Conservation (phyloP, 2,797 vertebrate genomes). For the Thalassophryne amazonica region DNA sequence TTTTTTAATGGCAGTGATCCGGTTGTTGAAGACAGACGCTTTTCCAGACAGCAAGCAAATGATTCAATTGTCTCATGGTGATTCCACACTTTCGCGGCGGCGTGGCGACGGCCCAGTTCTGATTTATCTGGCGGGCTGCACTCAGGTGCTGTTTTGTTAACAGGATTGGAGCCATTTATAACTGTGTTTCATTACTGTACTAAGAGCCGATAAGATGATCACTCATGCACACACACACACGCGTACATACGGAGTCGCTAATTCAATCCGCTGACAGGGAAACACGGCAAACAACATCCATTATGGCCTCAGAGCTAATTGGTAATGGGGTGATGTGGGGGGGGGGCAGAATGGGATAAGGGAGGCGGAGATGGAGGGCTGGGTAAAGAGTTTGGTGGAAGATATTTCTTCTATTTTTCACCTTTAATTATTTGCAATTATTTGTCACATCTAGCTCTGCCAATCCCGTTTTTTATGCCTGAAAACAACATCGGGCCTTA, state of each 20-base stretch:
- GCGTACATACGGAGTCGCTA: constrained; percentile 65
- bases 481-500: constrained; percentile 15
- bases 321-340: constrained; percentile 51
- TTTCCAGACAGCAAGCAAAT: constrained; percentile 73
- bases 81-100: constrained; percentile 64
- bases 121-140: constrained; percentile 72
- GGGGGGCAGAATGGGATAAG: constrained; percentile 5
- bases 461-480: constrained; percentile 1
- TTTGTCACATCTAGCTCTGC: constrained; percentile 31
- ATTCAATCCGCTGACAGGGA: constrained; percentile 81
- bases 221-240: constrained; percentile 55
- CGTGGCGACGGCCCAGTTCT: constrained; percentile 58
- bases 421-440: constrained; percentile 34
- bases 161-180: constrained; percentile 80
- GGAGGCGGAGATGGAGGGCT: constrained; percentile 10
- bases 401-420: constrained; percentile 41
- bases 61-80: constrained; percentile 76
- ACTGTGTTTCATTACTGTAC: constrained; percentile 80
- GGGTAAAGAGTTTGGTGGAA: constrained; percentile 21
- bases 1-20: constrained; percentile 47
- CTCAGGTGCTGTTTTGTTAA: constrained; percentile 80
- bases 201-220: constrained; percentile 77
- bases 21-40: constrained; percentile 60
- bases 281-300: constrained; percentile 83
- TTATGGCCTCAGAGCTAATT: constrained; percentile 82